Base-by-base conservation (phyloP, 2,888 invertebrate genomes). In the Eueremaeus valkanovi region DNA sequence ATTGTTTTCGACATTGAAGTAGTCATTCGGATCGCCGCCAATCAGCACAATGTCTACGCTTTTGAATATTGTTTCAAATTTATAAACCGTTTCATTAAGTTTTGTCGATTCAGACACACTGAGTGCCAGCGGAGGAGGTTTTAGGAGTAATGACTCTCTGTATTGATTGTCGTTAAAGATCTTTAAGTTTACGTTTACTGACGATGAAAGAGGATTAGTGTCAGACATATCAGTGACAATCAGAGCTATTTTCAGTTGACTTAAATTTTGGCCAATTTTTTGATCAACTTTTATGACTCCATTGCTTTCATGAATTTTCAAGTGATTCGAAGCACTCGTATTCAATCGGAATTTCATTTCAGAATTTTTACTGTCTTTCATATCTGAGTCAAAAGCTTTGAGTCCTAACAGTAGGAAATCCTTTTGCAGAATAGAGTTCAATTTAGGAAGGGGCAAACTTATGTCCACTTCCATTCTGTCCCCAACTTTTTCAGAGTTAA, bases 1-100 rank as follows among this genome's bases (percentile, higher is more conserved):
- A 9, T 72, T 21, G 16, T 72, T 86, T 82, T 95, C 88, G 74
- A 95, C 90, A 78, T 86, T 85, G 84, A 97, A 96, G 80, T 89
- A 87, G 80, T 91, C 90, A 55, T 90, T 89, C 16, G 75, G 36
- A 49, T 79, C 77, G 6, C 94, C 93, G 49, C 91, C 85, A 49
- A 95, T 61, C n/a, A 76, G 42, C 8, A 18, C 29, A 18, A 76
- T 3, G 21, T 70, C 24, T 16, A 74, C 31, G 9, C n/a, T 13
- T 13, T 24, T 29, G 42, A 27, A 11, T 24, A 76, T 18, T 0
- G 29, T 16, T 31, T 76, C 72, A 75, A 76, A 76, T 21, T 51
- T 24, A 36, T 76, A 61, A 24, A 76, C 33, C 16, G 33, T 40
- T 49, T 61, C n/a, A 55, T 63, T 63, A 8, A 75, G 11, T 55